Conservation (phyloP, 2,888 invertebrate species). For the Drosophila nigricruria region DNA sequence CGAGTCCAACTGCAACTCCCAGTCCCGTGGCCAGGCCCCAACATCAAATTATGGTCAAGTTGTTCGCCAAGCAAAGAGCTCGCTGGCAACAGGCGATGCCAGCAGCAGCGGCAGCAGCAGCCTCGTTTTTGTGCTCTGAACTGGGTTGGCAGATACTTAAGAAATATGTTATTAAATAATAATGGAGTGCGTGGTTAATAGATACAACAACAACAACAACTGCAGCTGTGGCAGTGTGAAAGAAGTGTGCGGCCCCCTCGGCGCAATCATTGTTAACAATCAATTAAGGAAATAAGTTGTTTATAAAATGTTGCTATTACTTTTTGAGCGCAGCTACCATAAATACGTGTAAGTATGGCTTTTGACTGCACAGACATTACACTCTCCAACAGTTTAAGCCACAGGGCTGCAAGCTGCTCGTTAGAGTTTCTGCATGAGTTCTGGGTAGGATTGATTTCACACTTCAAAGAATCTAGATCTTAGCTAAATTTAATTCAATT, state of each 20-base stretch:
- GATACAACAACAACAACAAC: slow-evolving; percentile 71
- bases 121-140: slow-evolving; percentile 82
- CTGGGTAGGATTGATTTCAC: not conserved
- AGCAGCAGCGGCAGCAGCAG: slow-evolving; percentile 30
- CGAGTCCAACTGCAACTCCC: slow-evolving; percentile 33
- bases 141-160: slow-evolving; percentile 84
- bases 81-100: slow-evolving; percentile 47
- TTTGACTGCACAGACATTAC: slow-evolving; percentile 44
- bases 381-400: slow-evolving; percentile 48
- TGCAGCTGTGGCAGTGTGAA: slow-evolving; percentile 58
- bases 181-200: slow-evolving; percentile 84
- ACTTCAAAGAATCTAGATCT: not conserved
- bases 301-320: slow-evolving; percentile 83
- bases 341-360: slow-evolving; percentile 69
- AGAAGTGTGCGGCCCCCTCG: slow-evolving; percentile 75
- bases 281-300: slow-evolving; percentile 84
- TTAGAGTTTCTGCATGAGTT: not conserved
- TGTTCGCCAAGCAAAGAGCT: slow-evolving; percentile 58
- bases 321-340: slow-evolving; percentile 65
- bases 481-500: no score
- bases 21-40: slow-evolving; percentile 48
- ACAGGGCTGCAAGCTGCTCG: not conserved
- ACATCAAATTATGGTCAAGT: slow-evolving; percentile 82
- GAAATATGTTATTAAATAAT: slow-evolving; percentile 85
- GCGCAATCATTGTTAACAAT: slow-evolving; percentile 83